Percentiles rank a stretch among this genome's conserved stretches.
phyloP scores from a whole-genome alignment of 2,113 vertebrate species.

The Oplegnathus fasciatus region DNA sequence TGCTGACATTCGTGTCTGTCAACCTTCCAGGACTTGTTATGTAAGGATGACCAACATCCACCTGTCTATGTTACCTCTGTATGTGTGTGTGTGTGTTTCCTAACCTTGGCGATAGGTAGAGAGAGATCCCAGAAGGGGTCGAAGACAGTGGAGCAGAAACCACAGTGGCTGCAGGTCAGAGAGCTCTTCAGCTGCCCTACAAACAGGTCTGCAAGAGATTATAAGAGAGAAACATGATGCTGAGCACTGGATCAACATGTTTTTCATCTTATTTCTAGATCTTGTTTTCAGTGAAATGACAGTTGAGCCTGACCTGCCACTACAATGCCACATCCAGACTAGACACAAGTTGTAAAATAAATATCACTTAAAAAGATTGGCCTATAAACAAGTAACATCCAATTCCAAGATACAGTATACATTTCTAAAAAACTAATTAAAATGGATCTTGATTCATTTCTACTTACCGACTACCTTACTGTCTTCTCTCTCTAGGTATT shows the following conservation, averaged over 20 bases:
- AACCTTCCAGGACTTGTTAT: constrained; percentile 34
- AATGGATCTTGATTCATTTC: background rate
- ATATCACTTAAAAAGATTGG: background rate
- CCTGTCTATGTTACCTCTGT: constrained; percentile 5
- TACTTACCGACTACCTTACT: constrained; percentile 94
- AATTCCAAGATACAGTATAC: background rate
- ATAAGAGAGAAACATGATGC: background rate
- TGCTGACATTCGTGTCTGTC: constrained; percentile 29
- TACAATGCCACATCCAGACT: background rate
- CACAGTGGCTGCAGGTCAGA: constrained; percentile 94
- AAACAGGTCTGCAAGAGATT: constrained; percentile 89
- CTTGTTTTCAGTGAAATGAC: background rate
- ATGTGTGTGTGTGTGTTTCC: constrained; percentile 41
- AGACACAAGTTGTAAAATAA: background rate
- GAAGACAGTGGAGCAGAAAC: constrained; percentile 97
- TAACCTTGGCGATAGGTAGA: constrained; percentile 96
- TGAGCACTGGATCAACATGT: background rate
- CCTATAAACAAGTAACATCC: background rate
- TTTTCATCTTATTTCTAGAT: background rate
- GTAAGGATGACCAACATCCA: constrained; percentile 4
- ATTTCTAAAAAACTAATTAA: background rate
- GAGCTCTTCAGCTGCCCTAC: constrained; percentile 98
- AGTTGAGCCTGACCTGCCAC: background rate
- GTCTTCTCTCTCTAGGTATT: constrained; percentile 95
- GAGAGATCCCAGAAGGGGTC: constrained; percentile 99